Percentiles rank a stretch among this genome's conserved stretches.
Evolutionary conservation across 2,888 invertebrate species (phyloP).

Genomic region (Lasioglossum leucozonium): DNA sequence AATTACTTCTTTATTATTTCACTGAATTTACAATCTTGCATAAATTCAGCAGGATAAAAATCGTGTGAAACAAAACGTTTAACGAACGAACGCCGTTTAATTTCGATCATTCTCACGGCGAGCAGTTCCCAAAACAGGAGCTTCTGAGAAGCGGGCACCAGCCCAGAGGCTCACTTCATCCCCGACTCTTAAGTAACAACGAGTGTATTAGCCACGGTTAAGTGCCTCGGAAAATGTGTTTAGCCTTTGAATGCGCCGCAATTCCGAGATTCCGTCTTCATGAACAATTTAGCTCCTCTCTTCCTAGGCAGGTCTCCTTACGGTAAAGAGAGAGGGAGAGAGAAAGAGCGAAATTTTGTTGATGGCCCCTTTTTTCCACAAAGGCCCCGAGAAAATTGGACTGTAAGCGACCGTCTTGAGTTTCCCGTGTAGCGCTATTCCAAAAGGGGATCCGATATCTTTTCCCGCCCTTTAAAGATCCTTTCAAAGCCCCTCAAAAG

Average conservation of each 20-base stretch:
- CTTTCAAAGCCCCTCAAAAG: conserved; percentile 46
- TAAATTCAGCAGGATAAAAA: no score
- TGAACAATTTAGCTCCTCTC: conserved; percentile 21
- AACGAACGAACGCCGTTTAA: not conserved
- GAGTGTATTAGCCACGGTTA: not conserved
- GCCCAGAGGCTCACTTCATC: not conserved
- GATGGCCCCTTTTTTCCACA: conserved; percentile 13
- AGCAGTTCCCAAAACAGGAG: not conserved
- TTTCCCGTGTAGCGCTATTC: conserved; percentile 31
- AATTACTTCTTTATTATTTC: not conserved
- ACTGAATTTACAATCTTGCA: no score
- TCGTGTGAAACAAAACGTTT: not conserved
- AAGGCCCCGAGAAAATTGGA: conserved; percentile 45
- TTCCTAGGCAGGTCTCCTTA: no score
- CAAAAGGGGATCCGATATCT: conserved; percentile 49
- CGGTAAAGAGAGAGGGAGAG: not conserved
- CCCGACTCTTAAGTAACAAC: not conserved
- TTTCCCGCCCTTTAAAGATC: conserved; percentile 32
- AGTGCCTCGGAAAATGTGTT: conserved; percentile 11
- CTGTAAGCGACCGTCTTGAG: conserved; percentile 41
- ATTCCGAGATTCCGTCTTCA: conserved; percentile 1
- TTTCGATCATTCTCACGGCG: not conserved
- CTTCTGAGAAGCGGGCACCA: not conserved
- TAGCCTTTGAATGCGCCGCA: conserved; percentile 7
- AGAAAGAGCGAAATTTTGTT: conserved; percentile 1